phyloP scores from a whole-genome alignment of 2,797 vertebrate genomes.

The Vireo griseus region DNA sequence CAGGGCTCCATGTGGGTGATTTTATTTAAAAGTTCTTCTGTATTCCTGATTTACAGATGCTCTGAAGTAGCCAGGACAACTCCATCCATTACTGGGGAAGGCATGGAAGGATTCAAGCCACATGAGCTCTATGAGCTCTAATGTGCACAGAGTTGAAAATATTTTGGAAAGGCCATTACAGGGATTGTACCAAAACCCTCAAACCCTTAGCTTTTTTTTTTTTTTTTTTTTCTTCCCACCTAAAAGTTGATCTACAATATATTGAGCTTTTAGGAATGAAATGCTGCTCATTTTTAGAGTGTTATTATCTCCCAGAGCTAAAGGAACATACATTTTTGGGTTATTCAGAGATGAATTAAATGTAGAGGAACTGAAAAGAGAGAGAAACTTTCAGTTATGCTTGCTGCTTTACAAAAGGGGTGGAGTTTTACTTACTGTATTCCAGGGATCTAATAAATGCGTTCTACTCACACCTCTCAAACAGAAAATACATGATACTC shows the following conservation, averaged over 20 bases:
- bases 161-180: not conserved
- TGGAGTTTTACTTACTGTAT: not conserved
- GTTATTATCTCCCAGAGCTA: not conserved
- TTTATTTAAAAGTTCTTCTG: not conserved
- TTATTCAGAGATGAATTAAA: not conserved
- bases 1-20: not conserved
- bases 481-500: not conserved
- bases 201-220: too few relatives aligned
- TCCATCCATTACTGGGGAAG: not conserved
- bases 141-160: not conserved
- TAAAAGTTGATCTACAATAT: not conserved
- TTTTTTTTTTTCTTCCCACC: not conserved
- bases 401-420: not conserved
- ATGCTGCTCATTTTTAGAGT: not conserved
- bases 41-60: not conserved
- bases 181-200: not conserved
- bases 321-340: not conserved
- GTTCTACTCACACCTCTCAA: not conserved
- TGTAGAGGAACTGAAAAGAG: not conserved
- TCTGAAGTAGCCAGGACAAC: not conserved
- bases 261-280: not conserved
- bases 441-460: not conserved
- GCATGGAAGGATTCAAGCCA: not conserved
- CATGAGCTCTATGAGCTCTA: not conserved
- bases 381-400: not conserved